A percentile compares a stretch with the other conserved stretches of the same genome.
Evolutionary conservation across 2,113 vertebrate genomes (phyloP).

Genomic region (Eulemur macaco): DNA sequence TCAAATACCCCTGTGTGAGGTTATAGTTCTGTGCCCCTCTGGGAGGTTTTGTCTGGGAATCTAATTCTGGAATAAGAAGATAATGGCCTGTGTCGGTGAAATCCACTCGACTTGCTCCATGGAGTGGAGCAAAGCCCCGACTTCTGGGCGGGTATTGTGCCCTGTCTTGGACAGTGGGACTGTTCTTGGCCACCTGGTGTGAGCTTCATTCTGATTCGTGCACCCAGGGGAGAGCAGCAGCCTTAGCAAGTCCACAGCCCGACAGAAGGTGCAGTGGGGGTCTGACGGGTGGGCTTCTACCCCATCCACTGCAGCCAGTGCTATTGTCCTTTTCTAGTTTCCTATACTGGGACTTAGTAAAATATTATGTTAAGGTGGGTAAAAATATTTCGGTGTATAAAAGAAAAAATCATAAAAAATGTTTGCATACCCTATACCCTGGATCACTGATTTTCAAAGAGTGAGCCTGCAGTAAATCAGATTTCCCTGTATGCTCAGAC

Average conservation of each 20-base stretch:
- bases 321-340: too few relatives aligned
- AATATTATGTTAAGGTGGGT: neutral
- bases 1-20: neutral
- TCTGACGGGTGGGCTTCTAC: neutral
- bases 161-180: fast-evolving
- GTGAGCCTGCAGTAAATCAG: neutral
- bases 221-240: neutral
- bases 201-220: neutral
- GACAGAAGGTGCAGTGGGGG: fast-evolving
- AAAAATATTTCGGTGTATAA: fast-evolving
- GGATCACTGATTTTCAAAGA: neutral
- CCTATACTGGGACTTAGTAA: neutral
- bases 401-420: neutral
- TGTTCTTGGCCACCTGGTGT: neutral
- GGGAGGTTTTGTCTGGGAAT: neutral
- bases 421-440: neutral
- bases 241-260: neutral
- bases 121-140: too few relatives aligned
- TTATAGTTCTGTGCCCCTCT: neutral
- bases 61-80: neutral
- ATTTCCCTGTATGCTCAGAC: neutral
- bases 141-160: fast-evolving
- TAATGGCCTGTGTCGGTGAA: too few relatives aligned
- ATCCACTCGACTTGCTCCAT: neutral
- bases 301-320: fast-evolving